Percentiles rank a stretch among this genome's conserved stretches.
Evolutionary conservation across 2,797 vertebrate genomes (phyloP).

Genomic region (Enteromius thamalakanensis): DNA sequence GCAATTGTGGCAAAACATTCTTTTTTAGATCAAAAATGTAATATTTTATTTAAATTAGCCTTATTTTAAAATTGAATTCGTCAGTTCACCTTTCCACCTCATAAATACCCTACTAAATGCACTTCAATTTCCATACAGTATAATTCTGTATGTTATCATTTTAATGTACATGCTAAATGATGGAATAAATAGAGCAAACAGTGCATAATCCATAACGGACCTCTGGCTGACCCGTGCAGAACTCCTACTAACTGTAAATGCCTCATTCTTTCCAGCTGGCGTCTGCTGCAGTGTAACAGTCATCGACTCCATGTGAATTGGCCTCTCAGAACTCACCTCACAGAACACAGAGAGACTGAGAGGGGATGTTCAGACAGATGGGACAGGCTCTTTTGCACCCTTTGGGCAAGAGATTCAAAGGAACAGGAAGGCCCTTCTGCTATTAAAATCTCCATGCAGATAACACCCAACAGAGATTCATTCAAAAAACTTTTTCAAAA

Average conservation of each 20-base stretch:
- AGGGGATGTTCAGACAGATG: slow-evolving; percentile 40
- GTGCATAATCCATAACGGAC: slow-evolving; percentile 21
- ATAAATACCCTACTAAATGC: background rate
- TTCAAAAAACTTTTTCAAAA: background rate
- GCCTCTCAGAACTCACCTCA: slow-evolving; percentile 16
- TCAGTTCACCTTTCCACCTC: background rate
- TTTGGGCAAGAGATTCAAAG: background rate
- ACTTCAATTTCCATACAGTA: background rate
- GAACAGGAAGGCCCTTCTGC: background rate
- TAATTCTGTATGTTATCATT: background rate
- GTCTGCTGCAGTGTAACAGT: slow-evolving; percentile 35
- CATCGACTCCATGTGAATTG: slow-evolving; percentile 38
- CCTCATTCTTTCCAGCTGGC: slow-evolving; percentile 34
- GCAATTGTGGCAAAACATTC: background rate
- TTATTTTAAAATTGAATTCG: background rate
- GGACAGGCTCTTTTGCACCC: background rate
- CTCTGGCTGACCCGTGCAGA: slow-evolving; percentile 18
- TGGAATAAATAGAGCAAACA: slow-evolving; percentile 8
- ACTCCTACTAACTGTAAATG: slow-evolving; percentile 8
- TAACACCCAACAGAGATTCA: background rate
- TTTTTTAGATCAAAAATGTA: background rate
- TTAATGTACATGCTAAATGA: background rate
- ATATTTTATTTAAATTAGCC: background rate
- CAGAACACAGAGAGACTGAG: slow-evolving; percentile 22
- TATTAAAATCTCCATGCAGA: background rate